phyloP scores from a whole-genome alignment of 2,888 invertebrate genomes.

The Rhagophthalmus giganteus region DNA sequence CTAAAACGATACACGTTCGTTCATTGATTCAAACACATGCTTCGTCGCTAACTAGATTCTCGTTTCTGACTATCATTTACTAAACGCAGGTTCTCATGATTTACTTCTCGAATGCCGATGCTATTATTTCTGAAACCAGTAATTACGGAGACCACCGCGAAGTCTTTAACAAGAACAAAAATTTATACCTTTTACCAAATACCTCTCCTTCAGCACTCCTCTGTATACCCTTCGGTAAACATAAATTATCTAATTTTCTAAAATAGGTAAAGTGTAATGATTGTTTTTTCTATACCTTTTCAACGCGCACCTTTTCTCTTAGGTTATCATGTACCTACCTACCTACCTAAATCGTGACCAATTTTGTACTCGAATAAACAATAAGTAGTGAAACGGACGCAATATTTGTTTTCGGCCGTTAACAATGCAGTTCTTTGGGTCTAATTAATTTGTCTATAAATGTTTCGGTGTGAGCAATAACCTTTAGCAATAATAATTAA shows the following conservation, averaged over 20 bases:
- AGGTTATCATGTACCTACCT: too few relatives aligned
- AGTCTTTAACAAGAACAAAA: conserved; percentile 38
- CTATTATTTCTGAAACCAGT: conserved; percentile 54
- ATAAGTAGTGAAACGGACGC: too few relatives aligned
- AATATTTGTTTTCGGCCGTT: too few relatives aligned
- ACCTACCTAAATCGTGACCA: neutral
- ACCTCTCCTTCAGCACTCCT: conserved; percentile 17
- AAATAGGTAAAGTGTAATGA: conserved; percentile 2
- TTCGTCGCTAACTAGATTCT: conserved; percentile 43
- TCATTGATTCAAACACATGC: conserved; percentile 22
- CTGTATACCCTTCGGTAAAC: conserved; percentile 12
- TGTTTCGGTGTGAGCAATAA: too few relatives aligned
- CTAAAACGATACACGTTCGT: conserved; percentile 8
- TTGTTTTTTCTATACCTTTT: too few relatives aligned
- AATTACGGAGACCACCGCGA: conserved; percentile 54
- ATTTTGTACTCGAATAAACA: neutral
- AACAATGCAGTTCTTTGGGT: too few relatives aligned
- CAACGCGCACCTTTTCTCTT: too few relatives aligned
- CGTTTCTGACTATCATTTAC: conserved; percentile 48
- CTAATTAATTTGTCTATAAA: too few relatives aligned
- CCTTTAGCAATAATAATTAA: conserved; percentile 10
- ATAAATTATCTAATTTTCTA: conserved; percentile 16
- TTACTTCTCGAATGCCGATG: conserved; percentile 52
- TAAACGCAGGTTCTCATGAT: conserved; percentile 54
- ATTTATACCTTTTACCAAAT: conserved; percentile 24